These are phyloP conservation scores for Sigmodon hispidus DNA, from an alignment of 2,113 vertebrate species.

Conservation along the genomic window DNA sequence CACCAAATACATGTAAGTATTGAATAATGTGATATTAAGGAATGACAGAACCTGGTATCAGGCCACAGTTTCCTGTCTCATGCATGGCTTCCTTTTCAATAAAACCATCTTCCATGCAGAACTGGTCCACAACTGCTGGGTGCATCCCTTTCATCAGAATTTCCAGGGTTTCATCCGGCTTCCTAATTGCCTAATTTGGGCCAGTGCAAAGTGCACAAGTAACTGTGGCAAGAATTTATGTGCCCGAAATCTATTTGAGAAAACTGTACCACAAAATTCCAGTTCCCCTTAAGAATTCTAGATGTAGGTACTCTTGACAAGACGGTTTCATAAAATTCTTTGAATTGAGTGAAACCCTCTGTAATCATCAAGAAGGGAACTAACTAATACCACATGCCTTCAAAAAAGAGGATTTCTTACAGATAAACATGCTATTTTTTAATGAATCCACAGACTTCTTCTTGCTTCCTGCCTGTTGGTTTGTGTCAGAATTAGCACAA, in stretches of 20 bases:
- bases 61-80: slow-evolving; percentile 99
- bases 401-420: slow-evolving; percentile 99
- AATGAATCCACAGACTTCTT: slow-evolving; percentile 62
- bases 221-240: slow-evolving; percentile 67
- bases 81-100: slow-evolving; percentile 99
- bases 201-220: slow-evolving; percentile 98
- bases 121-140: slow-evolving; percentile 99
- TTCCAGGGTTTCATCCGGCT: slow-evolving; percentile 99
- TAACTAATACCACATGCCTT: slow-evolving; percentile 99
- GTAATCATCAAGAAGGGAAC: slow-evolving; percentile 98
- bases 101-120: slow-evolving; percentile 99
- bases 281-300: slow-evolving; percentile 99
- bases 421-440: slow-evolving; percentile 99
- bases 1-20: slow-evolving; percentile 99
- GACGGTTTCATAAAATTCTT: slow-evolving; percentile 99
- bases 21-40: slow-evolving; percentile 99
- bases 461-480: neutral
- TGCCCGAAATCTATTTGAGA: slow-evolving; percentile 86
- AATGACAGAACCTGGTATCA: slow-evolving; percentile 99
- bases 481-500: neutral
- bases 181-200: slow-evolving; percentile 96
- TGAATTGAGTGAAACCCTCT: slow-evolving; percentile 97
- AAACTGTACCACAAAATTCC: slow-evolving; percentile 97
- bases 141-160: slow-evolving; percentile 99
- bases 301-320: slow-evolving; percentile 98